These are phyloP conservation scores for Mastomys natalensis DNA, from an alignment of 2,113 vertebrate genomes.

Conservation along the genomic window DNA sequence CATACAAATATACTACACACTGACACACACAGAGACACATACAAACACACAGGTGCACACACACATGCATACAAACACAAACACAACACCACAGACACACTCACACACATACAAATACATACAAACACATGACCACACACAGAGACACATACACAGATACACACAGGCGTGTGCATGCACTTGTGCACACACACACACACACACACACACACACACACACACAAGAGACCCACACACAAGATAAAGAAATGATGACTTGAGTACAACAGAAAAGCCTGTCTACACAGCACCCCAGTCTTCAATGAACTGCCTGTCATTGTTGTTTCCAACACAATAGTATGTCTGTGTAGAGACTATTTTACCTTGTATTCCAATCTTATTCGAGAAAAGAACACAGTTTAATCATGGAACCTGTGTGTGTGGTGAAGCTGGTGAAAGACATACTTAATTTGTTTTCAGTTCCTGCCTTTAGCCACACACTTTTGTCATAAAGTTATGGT, in stretches of 20 bases:
- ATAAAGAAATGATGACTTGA: not conserved
- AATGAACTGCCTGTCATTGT: not conserved
- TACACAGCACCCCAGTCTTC: not conserved
- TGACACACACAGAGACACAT: not conserved
- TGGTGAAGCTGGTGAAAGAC: not conserved
- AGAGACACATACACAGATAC: not conserved
- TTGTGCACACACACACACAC: accelerated
- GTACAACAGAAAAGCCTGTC: not conserved
- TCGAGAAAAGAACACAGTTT: not conserved
- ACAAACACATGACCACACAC: not conserved
- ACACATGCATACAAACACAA: not conserved
- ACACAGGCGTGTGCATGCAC: not conserved
- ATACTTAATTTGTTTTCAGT: not conserved
- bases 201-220: not conserved
- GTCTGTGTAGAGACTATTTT: not conserved
- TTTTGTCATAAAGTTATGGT: not conserved
- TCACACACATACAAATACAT: no score
- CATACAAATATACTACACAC: not conserved
- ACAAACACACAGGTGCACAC: not conserved
- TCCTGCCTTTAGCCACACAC: not conserved
- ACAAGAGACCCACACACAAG: not conserved
- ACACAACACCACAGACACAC: not conserved
- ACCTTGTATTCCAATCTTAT: not conserved
- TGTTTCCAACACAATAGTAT: not conserved
- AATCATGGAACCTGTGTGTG: not conserved